phyloP scores from a whole-genome alignment of 1,140 invertebrate genomes.

The Argopecten irradians region DNA sequence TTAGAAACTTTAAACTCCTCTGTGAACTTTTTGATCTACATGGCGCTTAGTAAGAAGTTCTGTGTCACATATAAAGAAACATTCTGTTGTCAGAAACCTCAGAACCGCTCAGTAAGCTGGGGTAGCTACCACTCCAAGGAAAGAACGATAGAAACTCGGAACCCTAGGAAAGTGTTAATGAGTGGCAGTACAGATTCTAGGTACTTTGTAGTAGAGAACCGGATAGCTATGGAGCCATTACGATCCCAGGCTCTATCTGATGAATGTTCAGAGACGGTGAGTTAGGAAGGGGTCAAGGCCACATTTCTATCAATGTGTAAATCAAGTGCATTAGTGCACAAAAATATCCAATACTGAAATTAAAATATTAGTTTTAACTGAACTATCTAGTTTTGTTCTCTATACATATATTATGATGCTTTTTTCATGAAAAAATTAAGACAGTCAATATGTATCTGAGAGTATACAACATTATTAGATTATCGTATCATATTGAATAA shows the following conservation, averaged over 20 bases:
- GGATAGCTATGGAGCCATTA: background rate
- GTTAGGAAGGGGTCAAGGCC: background rate
- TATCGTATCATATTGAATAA: too few relatives aligned
- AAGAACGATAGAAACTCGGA: background rate
- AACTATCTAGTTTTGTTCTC: background rate
- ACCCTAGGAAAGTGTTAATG: background rate
- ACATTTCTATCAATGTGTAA: background rate
- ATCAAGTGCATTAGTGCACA: background rate
- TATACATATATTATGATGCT: too few relatives aligned
- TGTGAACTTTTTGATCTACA: conserved; percentile 72
- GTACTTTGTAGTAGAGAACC: background rate
- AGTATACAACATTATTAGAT: too few relatives aligned
- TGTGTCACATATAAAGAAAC: conserved; percentile 63
- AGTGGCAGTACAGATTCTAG: background rate
- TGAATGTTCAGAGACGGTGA: background rate
- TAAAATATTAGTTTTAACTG: background rate
- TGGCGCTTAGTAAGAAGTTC: conserved; percentile 69
- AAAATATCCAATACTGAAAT: background rate
- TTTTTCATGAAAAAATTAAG: too few relatives aligned
- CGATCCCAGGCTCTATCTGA: background rate
- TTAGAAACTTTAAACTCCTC: conserved; percentile 70
- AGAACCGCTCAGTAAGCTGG: background rate
- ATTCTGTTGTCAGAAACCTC: conserved; percentile 59
- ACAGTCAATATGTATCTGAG: too few relatives aligned
- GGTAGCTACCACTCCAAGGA: background rate